Base-by-base conservation (phyloP, 1,140 invertebrate species). In the Proales similis region DNA sequence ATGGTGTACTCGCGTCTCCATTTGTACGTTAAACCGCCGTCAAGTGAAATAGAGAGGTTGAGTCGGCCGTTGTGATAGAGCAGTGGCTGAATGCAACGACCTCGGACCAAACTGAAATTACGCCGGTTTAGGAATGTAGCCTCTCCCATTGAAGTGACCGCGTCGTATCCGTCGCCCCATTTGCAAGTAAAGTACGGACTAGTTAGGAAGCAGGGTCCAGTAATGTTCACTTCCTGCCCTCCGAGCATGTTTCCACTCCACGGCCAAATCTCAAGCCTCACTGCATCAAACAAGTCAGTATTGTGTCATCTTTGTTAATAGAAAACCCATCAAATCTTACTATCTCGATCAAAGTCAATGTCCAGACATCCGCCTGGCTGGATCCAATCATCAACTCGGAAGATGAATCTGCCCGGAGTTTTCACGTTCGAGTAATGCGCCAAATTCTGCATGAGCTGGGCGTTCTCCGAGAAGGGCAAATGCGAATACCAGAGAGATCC, bases 181-280 rank as follows among this genome's bases (percentile, higher is more conserved):
- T 57, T 57, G 22, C 51, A 57, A 14, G 19, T 17, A 57, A 57
- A 57, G 45, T 42, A 57, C 30, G 51, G 20, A 5, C 17, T 6
- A 9, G 39, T 30, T 4, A 24, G 17, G n/a, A 90, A 88, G 73
- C 90, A 95, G 6, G 90, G 90, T 0, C 90, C 90, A 0, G 90
- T 93, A 22, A 95, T 87, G 70, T 94, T 93, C 6, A 95, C 88
- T 42, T 92, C 82, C 0, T 88, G 90, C 6, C 90, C 90, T 3
- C 90, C 90, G 39, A 95, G 75, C 90, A 95, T 94, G 72, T 90
- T 90, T n/a, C 90, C 89, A 71, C 86, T 88, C 73, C 92, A 86
- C 1, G 90, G 88, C 0, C 90, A 87, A 70, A 93, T 90, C 47
- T 87, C 26, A 93, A 72, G 0, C 84, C 83, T 63, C 17, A 48